Percentiles rank a stretch among this genome's conserved stretches.
Evolutionary conservation across 2,113 vertebrate genomes (phyloP).

Genomic region (Paraplagusia blochii): DNA sequence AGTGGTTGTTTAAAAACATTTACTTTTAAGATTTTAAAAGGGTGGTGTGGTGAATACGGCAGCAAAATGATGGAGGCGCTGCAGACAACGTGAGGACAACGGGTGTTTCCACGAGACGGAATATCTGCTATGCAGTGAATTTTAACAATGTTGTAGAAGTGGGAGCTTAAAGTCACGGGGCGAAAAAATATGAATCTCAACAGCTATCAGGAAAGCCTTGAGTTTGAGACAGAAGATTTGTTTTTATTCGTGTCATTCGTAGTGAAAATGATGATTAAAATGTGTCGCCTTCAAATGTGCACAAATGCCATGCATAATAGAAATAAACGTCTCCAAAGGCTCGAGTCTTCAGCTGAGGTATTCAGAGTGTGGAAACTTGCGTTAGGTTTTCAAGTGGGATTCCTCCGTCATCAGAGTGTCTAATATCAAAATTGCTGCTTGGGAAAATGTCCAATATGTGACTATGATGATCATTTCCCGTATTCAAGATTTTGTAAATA

Average conservation of each 20-base stretch:
- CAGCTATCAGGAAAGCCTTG: conserved; percentile 4
- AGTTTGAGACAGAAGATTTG: conserved; percentile 6
- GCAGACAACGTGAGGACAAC: not conserved
- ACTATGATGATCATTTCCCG: too few relatives aligned
- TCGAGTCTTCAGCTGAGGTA: too few relatives aligned
- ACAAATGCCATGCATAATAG: not conserved
- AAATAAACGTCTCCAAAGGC: too few relatives aligned
- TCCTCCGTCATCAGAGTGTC: too few relatives aligned
- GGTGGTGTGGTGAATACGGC: not conserved
- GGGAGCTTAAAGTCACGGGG: not conserved
- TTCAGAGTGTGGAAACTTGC: too few relatives aligned
- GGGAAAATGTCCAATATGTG: too few relatives aligned
- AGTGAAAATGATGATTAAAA: conserved; percentile 3
- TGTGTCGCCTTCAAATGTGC: not conserved
- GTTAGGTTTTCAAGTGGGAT: too few relatives aligned
- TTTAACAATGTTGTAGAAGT: not conserved
- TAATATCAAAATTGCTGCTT: too few relatives aligned
- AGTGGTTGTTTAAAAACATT: conserved; percentile 7
- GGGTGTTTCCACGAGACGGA: not conserved
- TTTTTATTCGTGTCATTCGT: conserved; percentile 1
- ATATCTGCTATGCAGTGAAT: not conserved
- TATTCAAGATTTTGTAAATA: too few relatives aligned
- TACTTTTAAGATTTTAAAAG: conserved; percentile 2
- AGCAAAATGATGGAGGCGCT: not conserved
- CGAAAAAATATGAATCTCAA: conserved; percentile 1